Base-by-base conservation (phyloP, 1,140 invertebrate genomes). In the Aradophagus sp. region DNA sequence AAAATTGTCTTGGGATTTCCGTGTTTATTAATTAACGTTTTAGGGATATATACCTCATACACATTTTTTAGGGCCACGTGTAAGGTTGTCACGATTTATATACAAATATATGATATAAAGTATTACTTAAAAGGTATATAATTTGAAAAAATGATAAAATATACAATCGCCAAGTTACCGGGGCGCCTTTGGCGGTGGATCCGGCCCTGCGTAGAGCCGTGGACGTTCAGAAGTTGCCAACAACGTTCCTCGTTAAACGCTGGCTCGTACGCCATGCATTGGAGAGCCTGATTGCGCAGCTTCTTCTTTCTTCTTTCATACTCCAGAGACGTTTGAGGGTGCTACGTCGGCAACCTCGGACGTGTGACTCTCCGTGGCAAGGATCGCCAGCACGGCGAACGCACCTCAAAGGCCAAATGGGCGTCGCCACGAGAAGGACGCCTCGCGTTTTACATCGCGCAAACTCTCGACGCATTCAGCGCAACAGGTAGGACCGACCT, bases 401-500 rank as follows among this genome's bases (percentile, higher is more conserved):
- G 63, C 29, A 67, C 63, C 47, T 53, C 52, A 73, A 58, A 73
- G 70, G 56, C 56, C 63, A 73, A 73, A 55, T 73, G 56, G 70
- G 70, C 58, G 70, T 67, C 52, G 41, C 62, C 44, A 23, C 17
- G 26, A 58, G 39, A 53, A 63, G 26, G 47, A 62, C 44, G 44
- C 35, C 26, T 59, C 27, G 23, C 52, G 12, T 66, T 58, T 66
- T 52, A 59, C 47, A n/a, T n/a, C 52, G 47, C 31, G 35, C 48
- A 36, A 45, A 45, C 53, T 47, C 14, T 48, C 23, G 12, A 35
- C 44, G 38, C 53, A 48, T 62, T 71, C 26, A 38, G 42, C 31
- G 50, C 34, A 52, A 68, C 74, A 76, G 70, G 77, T 79, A 79
- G 71, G 73, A 75, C 69, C 68, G 75, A 56, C 77, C 78, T 80